phyloP scores from a whole-genome alignment of 2,113 vertebrate genomes.

The Elanoides forficatus region DNA sequence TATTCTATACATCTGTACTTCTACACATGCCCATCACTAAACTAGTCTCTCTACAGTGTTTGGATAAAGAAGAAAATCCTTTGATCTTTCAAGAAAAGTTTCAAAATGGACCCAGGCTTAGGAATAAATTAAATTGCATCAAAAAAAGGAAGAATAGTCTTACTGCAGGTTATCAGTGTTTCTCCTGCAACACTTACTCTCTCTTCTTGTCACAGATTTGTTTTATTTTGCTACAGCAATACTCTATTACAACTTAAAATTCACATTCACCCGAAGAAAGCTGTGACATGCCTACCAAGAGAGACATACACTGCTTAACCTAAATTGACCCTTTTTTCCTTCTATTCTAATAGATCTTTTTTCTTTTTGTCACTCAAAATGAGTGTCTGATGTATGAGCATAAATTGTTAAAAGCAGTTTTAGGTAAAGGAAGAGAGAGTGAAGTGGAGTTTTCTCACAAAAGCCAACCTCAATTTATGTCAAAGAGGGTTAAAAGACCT shows the following conservation, averaged over 20 bases:
- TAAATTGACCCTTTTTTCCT: conserved; percentile 74
- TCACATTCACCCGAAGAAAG: conserved; percentile 52
- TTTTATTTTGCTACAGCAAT: conserved; percentile 34
- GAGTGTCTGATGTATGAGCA: conserved; percentile 80
- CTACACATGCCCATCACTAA: not conserved
- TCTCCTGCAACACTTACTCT: not conserved
- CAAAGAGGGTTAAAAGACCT: conserved; percentile 96
- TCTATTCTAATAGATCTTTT: conserved; percentile 75
- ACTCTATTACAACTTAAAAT: conserved; percentile 41
- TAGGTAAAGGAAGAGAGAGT: conserved; percentile 85
- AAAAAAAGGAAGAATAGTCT: not conserved
- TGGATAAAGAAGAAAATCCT: conserved; percentile 45
- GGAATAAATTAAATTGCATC: conserved; percentile 10
- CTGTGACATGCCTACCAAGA: conserved; percentile 43
- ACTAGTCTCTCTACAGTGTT: not conserved
- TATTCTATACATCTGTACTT: not conserved
- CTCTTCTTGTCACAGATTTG: conserved; percentile 31
- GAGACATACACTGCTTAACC: conserved; percentile 67
- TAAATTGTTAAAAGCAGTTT: conserved; percentile 92
- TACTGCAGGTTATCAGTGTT: conserved; percentile 45
- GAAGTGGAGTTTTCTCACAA: conserved; percentile 83
- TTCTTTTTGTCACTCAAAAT: conserved; percentile 84
- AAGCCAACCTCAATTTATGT: conserved; percentile 99
- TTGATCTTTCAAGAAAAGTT: conserved; percentile 51
- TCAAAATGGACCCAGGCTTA: not conserved